Evolutionary conservation across 1,140 invertebrate genomes (phyloP).

Genomic region (Holcopasites calliopsidis): DNA sequence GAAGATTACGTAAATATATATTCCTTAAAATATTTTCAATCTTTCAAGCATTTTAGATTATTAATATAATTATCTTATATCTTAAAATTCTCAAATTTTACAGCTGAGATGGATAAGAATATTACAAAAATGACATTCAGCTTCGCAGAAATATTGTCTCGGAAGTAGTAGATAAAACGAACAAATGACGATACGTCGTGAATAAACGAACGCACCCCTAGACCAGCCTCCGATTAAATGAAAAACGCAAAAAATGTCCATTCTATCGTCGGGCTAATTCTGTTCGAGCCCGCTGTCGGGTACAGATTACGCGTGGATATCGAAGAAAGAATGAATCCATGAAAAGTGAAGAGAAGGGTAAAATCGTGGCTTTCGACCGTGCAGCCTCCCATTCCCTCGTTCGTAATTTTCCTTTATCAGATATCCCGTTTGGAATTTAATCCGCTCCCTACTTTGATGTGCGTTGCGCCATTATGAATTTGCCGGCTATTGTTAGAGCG

Average conservation of each 20-base stretch:
- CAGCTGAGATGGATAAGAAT: too few relatives aligned
- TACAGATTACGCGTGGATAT: too few relatives aligned
- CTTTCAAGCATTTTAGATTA: too few relatives aligned
- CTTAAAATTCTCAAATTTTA: too few relatives aligned
- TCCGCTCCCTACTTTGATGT: not conserved
- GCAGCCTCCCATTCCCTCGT: not conserved
- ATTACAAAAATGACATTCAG: too few relatives aligned
- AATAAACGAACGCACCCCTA: not conserved
- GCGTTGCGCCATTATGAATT: conserved; percentile 19
- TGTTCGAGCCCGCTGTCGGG: not conserved
- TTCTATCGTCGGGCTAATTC: not conserved
- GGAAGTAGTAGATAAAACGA: not conserved
- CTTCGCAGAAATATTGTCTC: not conserved
- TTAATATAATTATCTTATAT: too few relatives aligned
- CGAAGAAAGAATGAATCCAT: not conserved
- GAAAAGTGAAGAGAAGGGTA: not conserved
- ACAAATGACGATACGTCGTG: not conserved
- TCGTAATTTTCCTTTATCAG: not conserved
- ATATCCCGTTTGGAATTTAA: not conserved
- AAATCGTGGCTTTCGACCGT: not conserved
- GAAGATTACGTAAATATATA: too few relatives aligned
- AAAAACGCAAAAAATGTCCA: not conserved
- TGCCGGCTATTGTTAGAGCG: conserved; percentile 5
- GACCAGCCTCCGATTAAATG: not conserved
- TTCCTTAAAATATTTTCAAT: too few relatives aligned